Base-by-base conservation (phyloP, 2,113 vertebrate species). In the Taurulus bubalis region DNA sequence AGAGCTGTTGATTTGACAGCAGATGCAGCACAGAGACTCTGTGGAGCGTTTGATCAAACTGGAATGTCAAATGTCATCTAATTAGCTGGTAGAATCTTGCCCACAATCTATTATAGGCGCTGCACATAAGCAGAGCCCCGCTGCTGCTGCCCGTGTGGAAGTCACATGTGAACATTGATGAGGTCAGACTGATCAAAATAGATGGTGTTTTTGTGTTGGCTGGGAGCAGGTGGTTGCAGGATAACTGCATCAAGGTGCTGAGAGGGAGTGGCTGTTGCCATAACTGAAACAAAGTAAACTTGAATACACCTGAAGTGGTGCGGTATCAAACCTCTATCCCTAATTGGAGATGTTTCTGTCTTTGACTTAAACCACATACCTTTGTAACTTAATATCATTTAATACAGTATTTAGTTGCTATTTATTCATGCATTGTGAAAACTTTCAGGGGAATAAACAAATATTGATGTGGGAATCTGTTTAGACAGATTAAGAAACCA, bases 201-300 rank as follows among this genome's bases (percentile, higher is more conserved):
- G 89, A 89, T 79, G 80, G 40, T 84, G 90, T 89, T 83, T 84
- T 51, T 73, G 75, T 79, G 58, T 34, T 8, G n/a, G 47, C 30
- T 11, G 77, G 82, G 64, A 81, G 87, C 88, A 90, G 91, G 85
- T 93, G 89, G 82, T 77, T 82, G 64, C 73, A 59, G 63, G 73
- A 68, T 36, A 90, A 88, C 75, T 30, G 32, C 26, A 34, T 72
- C 64, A 18, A 45, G 32, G 49, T n/a, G 59, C 47, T 18, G 55
- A 26, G 83, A 62, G 75, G 77, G 67, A 81, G 74, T 22, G 55
- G 81, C 64, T 80, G 55, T 18, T 75, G 70, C 56, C 74, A 56
- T 20, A 76, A 72, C 67, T 40, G 28, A 71, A 56, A 60, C 51
- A 56, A 66, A 76, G 49, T 20, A 15, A 71, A 34, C 20, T 40